These are phyloP conservation scores for Strix aluco DNA, from an alignment of 2,113 vertebrate genomes.

Conservation along the genomic window DNA sequence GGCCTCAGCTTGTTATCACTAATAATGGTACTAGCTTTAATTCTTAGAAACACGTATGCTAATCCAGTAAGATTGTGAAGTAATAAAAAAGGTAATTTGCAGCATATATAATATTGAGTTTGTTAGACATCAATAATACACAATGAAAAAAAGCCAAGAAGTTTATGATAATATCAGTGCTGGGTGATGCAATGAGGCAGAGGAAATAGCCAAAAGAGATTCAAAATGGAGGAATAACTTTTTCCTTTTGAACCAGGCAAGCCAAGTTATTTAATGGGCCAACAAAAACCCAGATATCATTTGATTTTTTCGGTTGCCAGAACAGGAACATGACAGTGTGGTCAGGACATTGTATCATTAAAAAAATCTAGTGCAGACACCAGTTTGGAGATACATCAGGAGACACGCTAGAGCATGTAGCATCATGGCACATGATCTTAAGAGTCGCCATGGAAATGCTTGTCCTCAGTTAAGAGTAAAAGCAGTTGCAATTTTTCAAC, in stretches of 20 bases:
- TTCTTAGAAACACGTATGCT: not conserved
- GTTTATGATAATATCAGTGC: not conserved
- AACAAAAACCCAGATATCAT: fast-evolving
- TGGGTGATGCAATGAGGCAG: not conserved
- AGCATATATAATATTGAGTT: not conserved
- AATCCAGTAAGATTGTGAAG: not conserved
- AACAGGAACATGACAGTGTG: not conserved
- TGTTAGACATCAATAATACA: not conserved
- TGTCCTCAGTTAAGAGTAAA: not conserved
- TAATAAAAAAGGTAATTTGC: not conserved
- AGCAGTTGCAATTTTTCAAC: not conserved
- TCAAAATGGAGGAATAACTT: not conserved
- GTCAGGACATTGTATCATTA: not conserved
- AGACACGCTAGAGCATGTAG: not conserved
- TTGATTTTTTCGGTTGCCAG: not conserved
- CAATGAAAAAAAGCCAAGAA: not conserved
- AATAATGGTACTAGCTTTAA: not conserved
- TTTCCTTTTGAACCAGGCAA: not conserved
- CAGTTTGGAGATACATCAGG: not conserved
- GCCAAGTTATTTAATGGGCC: not conserved
- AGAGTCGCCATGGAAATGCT: not conserved
- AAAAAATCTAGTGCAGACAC: not conserved
- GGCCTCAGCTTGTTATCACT: not conserved
- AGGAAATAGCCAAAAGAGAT: not conserved
- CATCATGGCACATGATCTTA: not conserved